A percentile compares a stretch with the other conserved stretches of the same genome.
Conservation (phyloP, 1,140 invertebrate genomes). For the Zaprionus ghesquierei region DNA sequence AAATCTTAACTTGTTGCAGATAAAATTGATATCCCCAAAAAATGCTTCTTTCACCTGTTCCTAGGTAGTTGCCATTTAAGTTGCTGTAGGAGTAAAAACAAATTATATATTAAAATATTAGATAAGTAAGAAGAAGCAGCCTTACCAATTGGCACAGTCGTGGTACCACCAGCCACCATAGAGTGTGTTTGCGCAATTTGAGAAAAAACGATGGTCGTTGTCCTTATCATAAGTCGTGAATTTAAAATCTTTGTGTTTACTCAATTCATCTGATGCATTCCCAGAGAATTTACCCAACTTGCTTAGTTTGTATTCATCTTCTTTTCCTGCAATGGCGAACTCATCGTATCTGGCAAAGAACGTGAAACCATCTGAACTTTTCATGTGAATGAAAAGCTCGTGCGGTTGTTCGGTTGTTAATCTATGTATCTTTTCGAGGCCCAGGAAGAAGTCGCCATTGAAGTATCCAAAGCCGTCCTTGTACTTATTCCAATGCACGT, state of each 20-base stretch:
- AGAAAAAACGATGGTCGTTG: not conserved
- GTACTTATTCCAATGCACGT: not conserved
- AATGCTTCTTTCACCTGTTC: no score
- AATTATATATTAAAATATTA: no score
- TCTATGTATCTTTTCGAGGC: not conserved
- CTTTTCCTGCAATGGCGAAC: not conserved
- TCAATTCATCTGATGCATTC: not conserved
- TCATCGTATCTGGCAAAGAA: not conserved
- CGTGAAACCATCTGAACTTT: not conserved
- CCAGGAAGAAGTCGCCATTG: not conserved
- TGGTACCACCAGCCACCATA: not conserved
- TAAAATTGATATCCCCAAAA: rapidly evolving
- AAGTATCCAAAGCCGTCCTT: not conserved
- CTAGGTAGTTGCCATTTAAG: not conserved
- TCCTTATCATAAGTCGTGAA: not conserved
- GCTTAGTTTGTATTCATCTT: not conserved
- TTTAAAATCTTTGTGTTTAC: not conserved
- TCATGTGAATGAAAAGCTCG: not conserved
- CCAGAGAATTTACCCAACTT: not conserved
- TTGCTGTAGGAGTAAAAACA: no score
- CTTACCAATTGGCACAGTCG: not conserved
- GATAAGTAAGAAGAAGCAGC: no score
- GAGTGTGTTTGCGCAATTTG: not conserved
- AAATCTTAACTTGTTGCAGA: not conserved
- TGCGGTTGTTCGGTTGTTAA: not conserved